These are phyloP conservation scores for Chunga burmeisteri DNA, from an alignment of 2,113 vertebrate genomes.

Conservation along the genomic window DNA sequence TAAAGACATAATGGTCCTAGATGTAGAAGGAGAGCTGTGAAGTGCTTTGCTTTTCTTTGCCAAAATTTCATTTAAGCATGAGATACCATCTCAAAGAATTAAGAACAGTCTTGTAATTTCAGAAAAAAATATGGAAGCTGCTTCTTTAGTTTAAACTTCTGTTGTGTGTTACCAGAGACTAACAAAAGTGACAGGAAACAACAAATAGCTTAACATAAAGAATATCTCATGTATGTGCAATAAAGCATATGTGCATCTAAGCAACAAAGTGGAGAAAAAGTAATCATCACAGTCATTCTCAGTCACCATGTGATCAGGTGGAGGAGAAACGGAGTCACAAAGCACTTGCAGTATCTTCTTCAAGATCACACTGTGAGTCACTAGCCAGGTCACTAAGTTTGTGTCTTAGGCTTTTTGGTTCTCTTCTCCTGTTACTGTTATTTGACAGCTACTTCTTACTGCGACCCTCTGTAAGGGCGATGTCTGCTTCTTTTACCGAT, in stretches of 20 bases:
- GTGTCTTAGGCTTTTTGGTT: background rate
- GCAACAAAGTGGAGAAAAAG: background rate
- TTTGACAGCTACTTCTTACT: background rate
- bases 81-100: background rate
- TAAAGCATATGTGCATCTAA: background rate
- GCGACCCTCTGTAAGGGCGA: background rate
- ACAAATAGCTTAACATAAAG: background rate
- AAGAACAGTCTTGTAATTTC: background rate
- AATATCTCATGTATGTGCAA: background rate
- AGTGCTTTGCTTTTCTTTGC: background rate
- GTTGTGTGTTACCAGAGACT: background rate
- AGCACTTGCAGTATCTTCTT: background rate
- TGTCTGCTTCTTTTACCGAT: background rate
- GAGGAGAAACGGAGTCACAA: background rate
- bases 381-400: background rate
- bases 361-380: rapidly evolving
- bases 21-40: background rate
- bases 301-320: background rate
- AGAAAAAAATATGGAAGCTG: background rate
- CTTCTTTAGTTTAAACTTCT: background rate
- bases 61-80: background rate
- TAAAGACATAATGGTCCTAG: background rate
- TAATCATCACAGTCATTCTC: background rate
- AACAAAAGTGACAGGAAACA: background rate
- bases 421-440: background rate